These are phyloP conservation scores for Drosophila imparisetae DNA, from an alignment of 2,888 invertebrate species.

Conservation along the genomic window DNA sequence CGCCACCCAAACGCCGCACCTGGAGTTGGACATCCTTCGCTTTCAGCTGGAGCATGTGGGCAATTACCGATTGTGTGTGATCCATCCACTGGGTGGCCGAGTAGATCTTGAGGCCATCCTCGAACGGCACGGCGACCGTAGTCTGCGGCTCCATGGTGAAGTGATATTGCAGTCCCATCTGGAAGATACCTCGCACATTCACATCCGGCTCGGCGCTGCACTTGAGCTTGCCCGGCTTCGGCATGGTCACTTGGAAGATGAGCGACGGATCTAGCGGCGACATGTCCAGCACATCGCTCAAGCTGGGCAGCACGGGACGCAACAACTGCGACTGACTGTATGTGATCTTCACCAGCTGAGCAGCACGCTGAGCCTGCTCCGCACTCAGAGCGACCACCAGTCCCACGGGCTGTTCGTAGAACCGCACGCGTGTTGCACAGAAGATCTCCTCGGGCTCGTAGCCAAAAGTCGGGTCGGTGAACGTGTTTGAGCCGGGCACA, in stretches of 20 bases:
- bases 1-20: conserved; percentile 92
- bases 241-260: conserved; percentile 58
- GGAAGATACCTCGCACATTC: conserved; percentile 85
- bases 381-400: conserved; percentile 89
- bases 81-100: conserved; percentile 89
- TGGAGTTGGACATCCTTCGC: conserved; percentile 89
- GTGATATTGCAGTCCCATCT: conserved; percentile 89
- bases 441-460: conserved; percentile 83
- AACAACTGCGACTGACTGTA: conserved; percentile 82
- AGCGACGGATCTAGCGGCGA: conserved; percentile 59
- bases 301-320: conserved; percentile 72
- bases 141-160: conserved; percentile 91
- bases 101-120: conserved; percentile 89
- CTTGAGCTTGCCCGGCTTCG: conserved; percentile 42
- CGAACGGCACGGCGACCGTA: conserved; percentile 88
- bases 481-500: conserved; percentile 85
- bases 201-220: conserved; percentile 46
- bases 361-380: conserved; percentile 87
- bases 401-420: conserved; percentile 91
- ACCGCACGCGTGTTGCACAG: conserved; percentile 81
- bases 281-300: conserved; percentile 85
- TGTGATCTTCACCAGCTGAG: conserved; percentile 86
- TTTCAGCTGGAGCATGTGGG: conserved; percentile 86
- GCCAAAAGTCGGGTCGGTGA: conserved; percentile 86
- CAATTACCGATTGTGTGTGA: conserved; percentile 86